A percentile compares a stretch with the other conserved stretches of the same genome.
phyloP scores from a whole-genome alignment of 2,888 invertebrate genomes.

The Metacarcinus magister region DNA sequence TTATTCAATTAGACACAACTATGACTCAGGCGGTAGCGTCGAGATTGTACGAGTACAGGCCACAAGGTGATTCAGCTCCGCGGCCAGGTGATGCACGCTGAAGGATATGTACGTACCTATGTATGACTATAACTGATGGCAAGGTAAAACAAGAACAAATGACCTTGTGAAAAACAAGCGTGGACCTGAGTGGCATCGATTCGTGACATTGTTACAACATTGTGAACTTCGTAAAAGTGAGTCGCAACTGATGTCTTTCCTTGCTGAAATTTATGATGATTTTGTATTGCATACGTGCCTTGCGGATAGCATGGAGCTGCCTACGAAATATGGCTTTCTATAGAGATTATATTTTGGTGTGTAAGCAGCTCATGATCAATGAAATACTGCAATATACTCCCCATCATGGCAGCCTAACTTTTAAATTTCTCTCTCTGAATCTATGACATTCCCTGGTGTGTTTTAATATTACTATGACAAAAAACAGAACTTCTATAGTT shows the following conservation, averaged over 20 bases:
- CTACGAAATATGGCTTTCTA: not conserved
- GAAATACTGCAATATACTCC: not conserved
- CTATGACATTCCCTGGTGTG: not conserved
- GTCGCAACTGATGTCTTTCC: not conserved
- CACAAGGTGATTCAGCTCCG: not conserved
- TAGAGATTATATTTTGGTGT: not conserved
- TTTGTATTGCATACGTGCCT: not conserved
- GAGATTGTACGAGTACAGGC: too few species aligned
- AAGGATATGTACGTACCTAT: not conserved
- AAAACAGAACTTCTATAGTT: not conserved
- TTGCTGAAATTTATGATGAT: not conserved
- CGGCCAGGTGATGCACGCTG: not conserved
- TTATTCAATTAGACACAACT: not conserved
- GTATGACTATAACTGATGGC: too few species aligned
- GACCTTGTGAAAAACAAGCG: not conserved
- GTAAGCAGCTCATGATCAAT: not conserved
- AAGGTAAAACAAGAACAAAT: not conserved
- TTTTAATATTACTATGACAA: not conserved
- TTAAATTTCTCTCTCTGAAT: not conserved
- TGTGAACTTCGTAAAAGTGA: not conserved
- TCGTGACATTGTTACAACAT: not conserved
- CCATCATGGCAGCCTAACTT: not conserved
- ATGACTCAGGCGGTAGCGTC: not conserved
- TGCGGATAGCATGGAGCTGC: not conserved
- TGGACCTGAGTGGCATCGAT: not conserved